Base-by-base conservation (phyloP, 2,113 vertebrate species). In the Phrynocephalus versicolor region DNA sequence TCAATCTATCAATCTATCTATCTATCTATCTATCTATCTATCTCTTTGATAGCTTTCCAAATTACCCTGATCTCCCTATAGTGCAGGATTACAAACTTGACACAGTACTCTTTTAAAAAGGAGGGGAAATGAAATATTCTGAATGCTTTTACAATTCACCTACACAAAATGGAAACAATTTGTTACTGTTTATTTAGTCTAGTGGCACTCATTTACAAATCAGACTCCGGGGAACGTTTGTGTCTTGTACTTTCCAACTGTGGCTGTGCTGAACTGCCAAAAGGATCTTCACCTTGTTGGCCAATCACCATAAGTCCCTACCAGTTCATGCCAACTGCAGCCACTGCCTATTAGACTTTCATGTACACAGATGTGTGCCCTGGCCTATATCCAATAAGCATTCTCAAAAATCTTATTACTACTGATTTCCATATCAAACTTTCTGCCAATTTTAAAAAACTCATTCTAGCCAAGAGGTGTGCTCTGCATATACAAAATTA, bases 391-490 rank as follows among this genome's bases (percentile, higher is more conserved):
- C 65, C 65, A 72, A 25, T 27, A 70, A 82, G 41, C 73, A 82
- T 64, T 39, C 1, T 62, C 41, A 80, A 4, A 55, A 79, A 57
- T 82, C 79, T 77, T 1, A 0, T 51, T 89, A 83, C n/a, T 39
- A 41, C 16, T 62, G 33, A 85, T 2, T 81, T 19, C 58, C 85
- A 85, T 41, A 83, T 82, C 64, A 55, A 88, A 81, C 41, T 45
- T 45, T 69, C 60, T 87, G 83, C 80, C 85, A 88, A 15, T 77
- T 81, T 58, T 72, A 85, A 37, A 82, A 72, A 72, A 45, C 23
- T 69, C 35, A 37, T 88, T 65, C n/a, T n/a, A 88, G 14, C 45
- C 88, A 91, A 89, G 77, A 89, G 55, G 70, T 90, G 39, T 30
- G 37, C 86, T 87, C 75, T 6, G 8, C 10, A 0, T 79, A 23